These are phyloP conservation scores for Triops cancriformis DNA, from an alignment of 1,140 invertebrate genomes.

Conservation along the genomic window DNA sequence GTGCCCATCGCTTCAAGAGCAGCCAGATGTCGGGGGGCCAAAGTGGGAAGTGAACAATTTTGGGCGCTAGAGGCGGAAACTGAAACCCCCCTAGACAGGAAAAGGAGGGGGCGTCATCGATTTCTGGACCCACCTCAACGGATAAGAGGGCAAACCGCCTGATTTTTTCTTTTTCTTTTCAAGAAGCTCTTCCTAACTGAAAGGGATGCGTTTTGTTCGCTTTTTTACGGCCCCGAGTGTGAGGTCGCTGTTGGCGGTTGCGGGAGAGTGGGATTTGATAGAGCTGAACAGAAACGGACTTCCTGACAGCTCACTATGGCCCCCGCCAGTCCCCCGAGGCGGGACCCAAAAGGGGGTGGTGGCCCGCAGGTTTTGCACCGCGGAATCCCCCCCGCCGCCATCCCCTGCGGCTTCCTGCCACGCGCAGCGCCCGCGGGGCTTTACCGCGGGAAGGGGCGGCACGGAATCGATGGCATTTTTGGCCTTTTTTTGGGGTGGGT, in stretches of 20 bases:
- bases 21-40: too few relatives aligned
- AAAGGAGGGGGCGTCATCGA: too few relatives aligned
- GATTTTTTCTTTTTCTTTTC: too few relatives aligned
- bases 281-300: constrained; percentile 12
- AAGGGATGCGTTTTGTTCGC: neutral
- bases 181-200: neutral
- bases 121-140: too few relatives aligned
- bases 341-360: neutral
- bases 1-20: too few relatives aligned
- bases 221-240: neutral
- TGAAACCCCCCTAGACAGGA: too few relatives aligned
- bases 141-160: too few relatives aligned
- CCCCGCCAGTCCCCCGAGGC: neutral
- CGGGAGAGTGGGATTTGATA: constrained; percentile 9
- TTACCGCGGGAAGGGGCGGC: too few relatives aligned
- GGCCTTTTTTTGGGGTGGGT: neutral
- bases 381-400: neutral
- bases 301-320: constrained; percentile 7
- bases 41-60: too few relatives aligned
- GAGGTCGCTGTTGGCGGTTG: neutral
- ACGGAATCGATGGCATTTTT: neutral
- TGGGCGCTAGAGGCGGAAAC: too few relatives aligned
- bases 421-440: too few relatives aligned
- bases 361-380: neutral
- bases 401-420: constrained; percentile 12